Evolutionary conservation across 2,888 invertebrate species (phyloP).

Genomic region (Drosophila austrosaltans): DNA sequence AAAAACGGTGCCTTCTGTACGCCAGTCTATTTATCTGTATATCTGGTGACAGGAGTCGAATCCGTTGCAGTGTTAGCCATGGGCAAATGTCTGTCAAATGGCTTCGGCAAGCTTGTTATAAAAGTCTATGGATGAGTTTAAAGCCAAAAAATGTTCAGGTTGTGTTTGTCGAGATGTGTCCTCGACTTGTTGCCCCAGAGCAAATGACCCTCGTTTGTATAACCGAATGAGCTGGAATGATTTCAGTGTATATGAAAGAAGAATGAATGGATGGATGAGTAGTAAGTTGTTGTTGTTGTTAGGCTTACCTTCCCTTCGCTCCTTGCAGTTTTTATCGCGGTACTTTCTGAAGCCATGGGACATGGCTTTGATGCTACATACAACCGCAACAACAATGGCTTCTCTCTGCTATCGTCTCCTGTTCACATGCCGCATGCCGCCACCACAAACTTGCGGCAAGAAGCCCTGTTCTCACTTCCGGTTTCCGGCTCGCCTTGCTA

Average conservation of each 20-base stretch:
- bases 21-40: slow-evolving; percentile 5
- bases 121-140: slow-evolving; percentile 15
- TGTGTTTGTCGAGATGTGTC: slow-evolving; percentile 17
- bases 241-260: slow-evolving; percentile 47
- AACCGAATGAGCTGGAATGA: slow-evolving; percentile 2
- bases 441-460: slow-evolving; percentile 73
- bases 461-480: slow-evolving; percentile 72
- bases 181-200: slow-evolving; percentile 50
- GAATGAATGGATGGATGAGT: background rate
- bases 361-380: slow-evolving; percentile 50
- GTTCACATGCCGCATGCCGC: slow-evolving; percentile 56
- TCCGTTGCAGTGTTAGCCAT: slow-evolving; percentile 34
- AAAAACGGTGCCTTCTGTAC: slow-evolving; percentile 47
- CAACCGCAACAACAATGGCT: slow-evolving; percentile 42
- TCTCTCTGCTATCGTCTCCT: slow-evolving; percentile 23
- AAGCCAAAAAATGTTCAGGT: slow-evolving; percentile 10
- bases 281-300: no score
- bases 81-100: slow-evolving; percentile 39
- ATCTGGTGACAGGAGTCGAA: slow-evolving; percentile 7
- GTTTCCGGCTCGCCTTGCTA: slow-evolving; percentile 69
- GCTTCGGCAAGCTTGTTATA: slow-evolving; percentile 1
- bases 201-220: slow-evolving; percentile 66
- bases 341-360: slow-evolving; percentile 42
- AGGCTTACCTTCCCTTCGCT: background rate
- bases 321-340: slow-evolving; percentile 63